Conservation (phyloP, 2,888 invertebrate species). For the Phanerotoma sp. region DNA sequence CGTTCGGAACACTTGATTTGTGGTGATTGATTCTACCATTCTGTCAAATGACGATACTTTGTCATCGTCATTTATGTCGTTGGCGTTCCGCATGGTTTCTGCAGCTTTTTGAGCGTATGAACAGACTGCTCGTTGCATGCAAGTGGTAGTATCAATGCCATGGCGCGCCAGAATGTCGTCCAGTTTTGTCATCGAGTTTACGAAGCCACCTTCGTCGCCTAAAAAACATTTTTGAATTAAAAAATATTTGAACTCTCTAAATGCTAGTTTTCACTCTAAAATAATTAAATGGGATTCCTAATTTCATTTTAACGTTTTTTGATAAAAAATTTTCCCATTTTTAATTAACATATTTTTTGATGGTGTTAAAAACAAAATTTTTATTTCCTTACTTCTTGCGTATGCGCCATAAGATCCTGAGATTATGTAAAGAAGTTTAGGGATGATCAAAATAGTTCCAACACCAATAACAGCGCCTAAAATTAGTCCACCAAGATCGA, state of each 20-base stretch:
- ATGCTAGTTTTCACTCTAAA: too few species aligned
- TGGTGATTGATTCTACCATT: conserved; percentile 47
- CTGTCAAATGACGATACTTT: conserved; percentile 46
- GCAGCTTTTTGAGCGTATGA: conserved; percentile 72
- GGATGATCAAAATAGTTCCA: conserved; percentile 77
- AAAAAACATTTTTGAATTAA: conserved; percentile 7
- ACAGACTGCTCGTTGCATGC: conserved; percentile 65
- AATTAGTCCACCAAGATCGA: conserved; percentile 80
- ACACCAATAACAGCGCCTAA: conserved; percentile 79
- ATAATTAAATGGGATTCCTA: too few species aligned
- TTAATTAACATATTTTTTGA: not conserved
- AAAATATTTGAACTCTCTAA: too few species aligned
- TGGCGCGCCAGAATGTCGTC: conserved; percentile 62
- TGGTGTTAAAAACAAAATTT: conserved; percentile 36
- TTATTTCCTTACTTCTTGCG: conserved; percentile 75
- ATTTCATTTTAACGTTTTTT: too few species aligned
- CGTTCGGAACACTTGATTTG: conserved; percentile 49
- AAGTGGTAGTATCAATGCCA: conserved; percentile 65
- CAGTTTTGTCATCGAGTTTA: conserved; percentile 62
- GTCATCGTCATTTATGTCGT: conserved; percentile 35
- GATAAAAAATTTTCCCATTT: too few species aligned
- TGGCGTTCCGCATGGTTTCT: conserved; percentile 37
- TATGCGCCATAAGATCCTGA: conserved; percentile 68
- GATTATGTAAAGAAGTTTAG: conserved; percentile 74
- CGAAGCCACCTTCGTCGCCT: conserved; percentile 67